phyloP scores from a whole-genome alignment of 2,797 vertebrate species.

The Pseudochirops cupreus region DNA sequence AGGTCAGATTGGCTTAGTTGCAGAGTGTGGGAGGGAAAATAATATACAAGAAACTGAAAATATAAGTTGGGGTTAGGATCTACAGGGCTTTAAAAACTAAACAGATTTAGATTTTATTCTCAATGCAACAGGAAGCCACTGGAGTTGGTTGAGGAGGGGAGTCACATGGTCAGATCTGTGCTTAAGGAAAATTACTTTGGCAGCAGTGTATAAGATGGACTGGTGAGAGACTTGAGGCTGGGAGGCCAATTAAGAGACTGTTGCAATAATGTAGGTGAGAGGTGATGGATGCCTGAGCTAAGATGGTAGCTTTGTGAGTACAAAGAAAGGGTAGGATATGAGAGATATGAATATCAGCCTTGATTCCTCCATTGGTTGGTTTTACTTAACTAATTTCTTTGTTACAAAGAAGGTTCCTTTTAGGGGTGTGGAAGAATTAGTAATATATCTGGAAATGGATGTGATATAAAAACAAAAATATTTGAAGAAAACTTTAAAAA shows the following conservation, averaged over 20 bases:
- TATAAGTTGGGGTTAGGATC: not conserved
- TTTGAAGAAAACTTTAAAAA: not conserved
- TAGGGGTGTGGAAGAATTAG: not conserved
- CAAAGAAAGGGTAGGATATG: not conserved
- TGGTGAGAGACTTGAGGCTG: not conserved
- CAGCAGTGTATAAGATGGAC: not conserved
- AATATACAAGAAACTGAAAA: not conserved
- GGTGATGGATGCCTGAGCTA: not conserved
- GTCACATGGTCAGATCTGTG: not conserved
- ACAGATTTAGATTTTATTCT: not conserved
- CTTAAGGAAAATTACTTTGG: not conserved
- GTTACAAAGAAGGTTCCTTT: not conserved
- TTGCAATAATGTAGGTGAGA: constrained; percentile 4
- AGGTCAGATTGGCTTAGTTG: not conserved
- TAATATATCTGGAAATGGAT: not conserved
- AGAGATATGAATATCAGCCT: not conserved
- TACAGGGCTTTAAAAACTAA: not conserved
- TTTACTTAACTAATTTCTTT: not conserved
- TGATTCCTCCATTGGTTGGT: not conserved
- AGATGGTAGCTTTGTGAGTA: not conserved
- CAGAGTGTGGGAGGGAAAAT: not conserved
- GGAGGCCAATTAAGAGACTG: not conserved
- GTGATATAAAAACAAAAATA: not conserved
- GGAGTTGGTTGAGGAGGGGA: not conserved
- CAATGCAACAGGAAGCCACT: not conserved